Evolutionary conservation across 2,797 vertebrate genomes (phyloP), one percentile per base, ranked within the genome.

Genomic region (Sebastes glaucus): DNA sequence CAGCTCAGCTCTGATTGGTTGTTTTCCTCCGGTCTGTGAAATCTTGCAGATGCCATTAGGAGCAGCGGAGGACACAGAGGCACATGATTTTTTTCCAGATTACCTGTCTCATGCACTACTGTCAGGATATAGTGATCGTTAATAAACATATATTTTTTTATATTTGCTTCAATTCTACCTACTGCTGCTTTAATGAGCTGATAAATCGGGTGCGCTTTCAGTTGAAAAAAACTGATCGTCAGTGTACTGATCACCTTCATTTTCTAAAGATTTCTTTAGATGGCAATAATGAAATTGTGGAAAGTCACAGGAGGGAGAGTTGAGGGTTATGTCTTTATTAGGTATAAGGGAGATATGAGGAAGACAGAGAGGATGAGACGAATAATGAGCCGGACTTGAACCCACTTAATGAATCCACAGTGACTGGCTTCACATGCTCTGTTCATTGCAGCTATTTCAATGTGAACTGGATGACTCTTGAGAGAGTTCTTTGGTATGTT

Each of bases 341-440:
- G 13, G 30, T 18, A 61, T 57, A 6, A 52, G 61, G 71, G 53
- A 42, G 66, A 69, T 73, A 56, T 56, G 27, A 74, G 46, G 65
- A n/a, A 73, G 63, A 62, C 27, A 71, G 35, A 55, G 18, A 22
- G 14, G 57, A 56, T 35, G 57, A 71, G 5, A 56, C 2, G 10
- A 18, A 16, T 11, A 49, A 85, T 84, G 73, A 83, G 72, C 6
- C 18, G 32, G 16, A 33, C 42, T 56, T 57, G 20, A 73, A 74
- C 30, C 35, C 25, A 35, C 33, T 42, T 75, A 77, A 85, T 81
- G 57, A 68, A 70, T 71, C 33, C 32, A 59, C 1, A 22, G 52
- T 73, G 72, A 63, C 53, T 61, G 49, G 7, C 30, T 72, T 73
- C 25, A 62, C 46, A 76, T 75, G 35, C 52, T 71, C 25, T 4